Conservation (phyloP, 2,888 invertebrate genomes). For the Mythimna vitellina region DNA sequence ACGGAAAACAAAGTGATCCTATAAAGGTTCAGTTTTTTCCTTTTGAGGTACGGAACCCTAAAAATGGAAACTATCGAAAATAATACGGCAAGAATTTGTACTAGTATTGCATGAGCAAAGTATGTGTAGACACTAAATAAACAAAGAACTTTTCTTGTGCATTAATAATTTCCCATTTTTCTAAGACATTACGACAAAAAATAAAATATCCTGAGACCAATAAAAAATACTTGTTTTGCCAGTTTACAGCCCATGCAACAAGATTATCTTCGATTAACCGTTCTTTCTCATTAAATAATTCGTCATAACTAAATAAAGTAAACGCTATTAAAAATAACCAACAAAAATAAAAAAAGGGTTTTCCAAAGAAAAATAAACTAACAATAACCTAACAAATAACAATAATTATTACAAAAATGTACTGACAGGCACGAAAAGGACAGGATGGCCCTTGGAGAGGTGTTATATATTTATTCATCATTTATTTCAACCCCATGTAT, state of each 20-base stretch:
- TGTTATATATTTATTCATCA: constrained; percentile 57
- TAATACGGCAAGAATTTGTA: not conserved
- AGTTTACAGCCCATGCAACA: not conserved
- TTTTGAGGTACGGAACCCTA: no score
- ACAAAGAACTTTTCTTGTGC: constrained; percentile 2
- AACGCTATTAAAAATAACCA: constrained; percentile 7
- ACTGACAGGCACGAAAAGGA: constrained; percentile 71
- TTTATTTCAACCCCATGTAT: constrained; percentile 65
- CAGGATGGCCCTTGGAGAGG: constrained; percentile 75
- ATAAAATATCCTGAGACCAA: not conserved
- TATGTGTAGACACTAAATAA: not conserved
- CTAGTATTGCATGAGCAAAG: not conserved
- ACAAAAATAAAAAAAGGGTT: constrained; percentile 34
- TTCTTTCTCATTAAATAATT: not conserved
- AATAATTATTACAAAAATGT: constrained; percentile 50
- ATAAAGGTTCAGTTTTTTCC: no score
- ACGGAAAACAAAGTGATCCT: no score
- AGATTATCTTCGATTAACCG: not conserved
- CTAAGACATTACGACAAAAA: constrained; percentile 11
- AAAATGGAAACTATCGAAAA: not conserved
- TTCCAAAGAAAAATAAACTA: constrained; percentile 29
- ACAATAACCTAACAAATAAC: constrained; percentile 23
- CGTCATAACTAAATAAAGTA: not conserved
- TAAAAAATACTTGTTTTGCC: not conserved
- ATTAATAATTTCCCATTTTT: not conserved